Evolutionary conservation across 2,113 vertebrate species (phyloP).

Genomic region (Lagenorhynchus albirostris): DNA sequence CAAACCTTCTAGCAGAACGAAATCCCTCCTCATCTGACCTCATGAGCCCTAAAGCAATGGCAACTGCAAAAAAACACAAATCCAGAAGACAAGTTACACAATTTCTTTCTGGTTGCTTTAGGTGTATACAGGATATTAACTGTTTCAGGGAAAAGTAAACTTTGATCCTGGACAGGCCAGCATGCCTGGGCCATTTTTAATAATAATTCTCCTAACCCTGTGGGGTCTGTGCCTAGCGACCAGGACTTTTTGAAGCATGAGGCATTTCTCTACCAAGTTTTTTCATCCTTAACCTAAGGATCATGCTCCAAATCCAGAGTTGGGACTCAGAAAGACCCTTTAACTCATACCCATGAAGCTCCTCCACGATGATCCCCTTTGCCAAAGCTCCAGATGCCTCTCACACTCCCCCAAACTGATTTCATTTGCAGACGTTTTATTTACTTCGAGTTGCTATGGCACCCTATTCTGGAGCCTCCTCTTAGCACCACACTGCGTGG

Average conservation of each 20-base stretch:
- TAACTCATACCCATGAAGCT: background rate
- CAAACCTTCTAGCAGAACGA: background rate
- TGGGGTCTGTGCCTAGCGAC: background rate
- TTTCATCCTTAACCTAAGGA: background rate
- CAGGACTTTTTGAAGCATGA: background rate
- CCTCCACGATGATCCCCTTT: background rate
- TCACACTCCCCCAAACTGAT: constrained; percentile 45
- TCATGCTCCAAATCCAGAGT: background rate
- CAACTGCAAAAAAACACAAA: background rate
- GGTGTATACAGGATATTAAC: background rate
- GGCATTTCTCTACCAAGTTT: background rate
- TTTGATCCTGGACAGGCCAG: background rate
- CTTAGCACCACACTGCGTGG: constrained; percentile 58
- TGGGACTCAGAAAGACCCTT: background rate
- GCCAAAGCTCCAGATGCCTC: constrained; percentile 16
- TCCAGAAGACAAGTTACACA: background rate
- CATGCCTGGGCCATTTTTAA: background rate
- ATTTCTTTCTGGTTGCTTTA: background rate
- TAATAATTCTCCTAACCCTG: background rate
- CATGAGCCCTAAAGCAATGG: background rate
- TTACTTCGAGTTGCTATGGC: constrained; percentile 85
- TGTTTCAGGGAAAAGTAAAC: constrained; percentile 34
- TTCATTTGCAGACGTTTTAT: constrained; percentile 79
- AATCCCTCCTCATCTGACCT: background rate
- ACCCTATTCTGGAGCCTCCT: constrained; percentile 71